Base-by-base conservation (phyloP, 2,113 vertebrate species). In the Ceyx melanurus region DNA sequence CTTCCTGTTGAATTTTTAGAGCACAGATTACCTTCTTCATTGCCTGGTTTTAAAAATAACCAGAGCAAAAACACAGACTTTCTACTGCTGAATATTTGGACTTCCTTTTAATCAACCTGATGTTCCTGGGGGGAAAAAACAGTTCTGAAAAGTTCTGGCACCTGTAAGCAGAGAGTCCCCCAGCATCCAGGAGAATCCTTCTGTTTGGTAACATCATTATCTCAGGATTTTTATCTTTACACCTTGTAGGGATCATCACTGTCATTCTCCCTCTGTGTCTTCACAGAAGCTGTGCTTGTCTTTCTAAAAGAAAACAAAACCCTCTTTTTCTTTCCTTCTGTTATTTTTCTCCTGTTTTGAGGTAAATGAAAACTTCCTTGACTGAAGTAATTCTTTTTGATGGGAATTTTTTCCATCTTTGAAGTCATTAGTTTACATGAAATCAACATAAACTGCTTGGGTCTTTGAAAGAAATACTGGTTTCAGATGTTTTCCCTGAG, bases 401-500 rank as follows among this genome's bases (percentile, higher is more conserved):
- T 92, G 87, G 88, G 79, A 92, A 68, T 82, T 90, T 92, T 90
- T 94, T 94, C 88, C 86, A 87, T 92, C 89, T 96, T 96, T 94
- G 90, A 95, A 96, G 93, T 95, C 90, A 95, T 93, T 96, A 88
- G 81, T 93, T 88, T 90, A 96, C 83, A 88, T 89, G 93, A 93
- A 95, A 94, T 96, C 92, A 91, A 89, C 86, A 95, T 94, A 95
- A 94, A 96, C 93, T 93, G 75, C 87, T 94, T 94, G 89, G 76
- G 79, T 73, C 94, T 96, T 96, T 96, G 95, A 97, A 97, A 95
- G 93, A 93, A 94, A 89, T 91, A 92, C 83, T 92, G 29, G 88
- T 95, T 95, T 97, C 93, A 95, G 93, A 95, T 96, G 94, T 95
- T 95, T 95, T 96, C 96, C 93, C 95, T 90, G 90, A 86, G 94